A percentile compares a stretch with the other conserved stretches of the same genome.
Conservation (phyloP, 2,888 invertebrate genomes). For the Acronicta leporina region DNA sequence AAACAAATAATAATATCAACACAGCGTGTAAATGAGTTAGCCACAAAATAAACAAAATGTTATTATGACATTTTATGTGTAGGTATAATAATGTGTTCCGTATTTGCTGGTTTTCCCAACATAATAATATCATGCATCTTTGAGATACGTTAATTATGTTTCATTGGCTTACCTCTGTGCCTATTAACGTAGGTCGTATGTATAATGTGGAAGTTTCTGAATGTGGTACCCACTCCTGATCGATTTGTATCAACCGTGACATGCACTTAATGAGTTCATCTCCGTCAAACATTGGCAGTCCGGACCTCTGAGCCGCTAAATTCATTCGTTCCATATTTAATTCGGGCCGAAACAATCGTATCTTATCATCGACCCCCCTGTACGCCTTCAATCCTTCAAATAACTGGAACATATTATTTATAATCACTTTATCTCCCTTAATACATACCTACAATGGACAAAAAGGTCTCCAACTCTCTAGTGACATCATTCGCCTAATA, state of each 20-base stretch:
- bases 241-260: slow-evolving; percentile 95
- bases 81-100: too few species aligned
- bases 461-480: slow-evolving; percentile 4
- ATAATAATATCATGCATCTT: too few species aligned
- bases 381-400: slow-evolving; percentile 99
- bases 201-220: slow-evolving; percentile 97
- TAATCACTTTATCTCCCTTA: slow-evolving; percentile 42
- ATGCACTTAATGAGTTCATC: slow-evolving; percentile 96
- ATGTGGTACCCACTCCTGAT: slow-evolving; percentile 99
- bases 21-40: too few species aligned
- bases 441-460: slow-evolving; percentile 21
- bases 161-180: slow-evolving; percentile 95
- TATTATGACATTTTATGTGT: too few species aligned
- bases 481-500: slow-evolving; percentile 39
- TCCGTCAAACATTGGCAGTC: slow-evolving; percentile 96
- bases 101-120: too few species aligned
- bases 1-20: too few species aligned
- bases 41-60: too few species aligned
- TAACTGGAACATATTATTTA: slow-evolving; percentile 90
- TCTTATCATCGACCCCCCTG: slow-evolving; percentile 96
- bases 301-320: slow-evolving; percentile 94
- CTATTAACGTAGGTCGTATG: slow-evolving; percentile 98
- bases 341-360: slow-evolving; percentile 98
- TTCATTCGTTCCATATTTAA: slow-evolving; percentile 98
- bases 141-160: too few species aligned